phyloP scores from a whole-genome alignment of 2,797 vertebrate genomes.

The Acanthurus tractus region DNA sequence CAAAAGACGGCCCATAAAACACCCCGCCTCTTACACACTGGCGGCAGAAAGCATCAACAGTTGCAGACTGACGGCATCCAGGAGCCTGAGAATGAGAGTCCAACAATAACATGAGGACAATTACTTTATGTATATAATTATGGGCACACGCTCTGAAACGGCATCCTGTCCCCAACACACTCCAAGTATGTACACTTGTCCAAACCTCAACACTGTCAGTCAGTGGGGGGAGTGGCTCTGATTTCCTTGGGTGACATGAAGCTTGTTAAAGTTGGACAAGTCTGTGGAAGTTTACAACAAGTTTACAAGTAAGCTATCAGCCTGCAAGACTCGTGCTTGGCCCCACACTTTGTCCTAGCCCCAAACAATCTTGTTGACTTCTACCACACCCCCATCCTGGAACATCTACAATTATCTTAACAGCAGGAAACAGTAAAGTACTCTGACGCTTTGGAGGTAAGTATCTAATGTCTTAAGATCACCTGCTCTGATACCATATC shows the following conservation, averaged over 20 bases:
- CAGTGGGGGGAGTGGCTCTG: constrained; percentile 25
- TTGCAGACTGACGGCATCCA: constrained; percentile 64
- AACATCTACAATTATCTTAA: constrained; percentile 80
- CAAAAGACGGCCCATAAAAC: constrained; percentile 64
- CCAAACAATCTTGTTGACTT: constrained; percentile 70
- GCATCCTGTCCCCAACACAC: constrained; percentile 55
- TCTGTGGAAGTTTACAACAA: constrained; percentile 51
- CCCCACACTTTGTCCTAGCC: constrained; percentile 66
- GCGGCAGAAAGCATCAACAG: constrained; percentile 68
- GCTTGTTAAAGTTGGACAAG: constrained; percentile 64
- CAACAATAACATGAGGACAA: constrained; percentile 69
- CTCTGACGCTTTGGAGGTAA: constrained; percentile 43
- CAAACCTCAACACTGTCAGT: constrained; percentile 15
- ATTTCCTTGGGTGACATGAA: constrained; percentile 54
- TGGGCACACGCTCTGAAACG: constrained; percentile 43
- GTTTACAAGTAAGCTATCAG: constrained; percentile 26
- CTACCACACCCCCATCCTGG: constrained; percentile 62
- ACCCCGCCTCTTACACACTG: constrained; percentile 64
- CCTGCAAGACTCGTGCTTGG: constrained; percentile 33
- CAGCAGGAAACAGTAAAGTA: constrained; percentile 78
- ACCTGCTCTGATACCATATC: constrained; percentile 45
- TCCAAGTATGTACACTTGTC: constrained; percentile 39
- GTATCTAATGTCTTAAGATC: constrained; percentile 49
- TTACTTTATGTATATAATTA: constrained; percentile 66
- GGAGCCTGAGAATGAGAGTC: constrained; percentile 64